Percentiles rank a stretch among this genome's conserved stretches.
phyloP scores from a whole-genome alignment of 2,888 invertebrate genomes.

The Hyposoter didymator region DNA sequence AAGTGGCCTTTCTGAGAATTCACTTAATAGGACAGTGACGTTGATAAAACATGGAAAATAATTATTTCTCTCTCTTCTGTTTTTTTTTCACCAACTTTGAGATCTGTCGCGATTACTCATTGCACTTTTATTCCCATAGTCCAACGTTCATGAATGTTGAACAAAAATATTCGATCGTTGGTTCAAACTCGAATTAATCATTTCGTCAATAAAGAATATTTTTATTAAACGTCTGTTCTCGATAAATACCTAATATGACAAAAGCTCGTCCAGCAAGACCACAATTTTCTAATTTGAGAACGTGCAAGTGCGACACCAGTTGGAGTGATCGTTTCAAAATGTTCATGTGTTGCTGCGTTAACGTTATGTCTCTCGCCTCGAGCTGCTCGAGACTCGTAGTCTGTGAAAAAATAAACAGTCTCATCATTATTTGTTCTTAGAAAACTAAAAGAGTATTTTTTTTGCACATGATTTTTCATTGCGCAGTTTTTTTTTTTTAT shows the following conservation, averaged over 20 bases:
- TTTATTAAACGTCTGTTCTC: neutral
- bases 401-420: conserved; percentile 83
- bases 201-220: neutral
- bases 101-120: neutral
- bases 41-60: neutral
- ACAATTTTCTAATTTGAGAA: conserved; percentile 92
- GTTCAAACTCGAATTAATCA: neutral
- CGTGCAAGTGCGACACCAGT: conserved; percentile 89
- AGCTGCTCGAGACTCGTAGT: conserved; percentile 89
- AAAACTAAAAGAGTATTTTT: neutral
- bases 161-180: neutral
- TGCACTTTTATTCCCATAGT: neutral
- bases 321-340: conserved; percentile 90
- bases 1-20: neutral
- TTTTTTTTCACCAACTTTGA: neutral
- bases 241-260: conserved; percentile 88
- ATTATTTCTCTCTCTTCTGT: neutral
- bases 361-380: conserved; percentile 87
- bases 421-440: conserved; percentile 2
- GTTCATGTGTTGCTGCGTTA: conserved; percentile 90
- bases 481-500: neutral
- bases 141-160: neutral
- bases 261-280: conserved; percentile 90
- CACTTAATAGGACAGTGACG: neutral
- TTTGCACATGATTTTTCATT: neutral